Conservation (phyloP, 2,888 invertebrate species). For the Megalurothrips usitatus region DNA sequence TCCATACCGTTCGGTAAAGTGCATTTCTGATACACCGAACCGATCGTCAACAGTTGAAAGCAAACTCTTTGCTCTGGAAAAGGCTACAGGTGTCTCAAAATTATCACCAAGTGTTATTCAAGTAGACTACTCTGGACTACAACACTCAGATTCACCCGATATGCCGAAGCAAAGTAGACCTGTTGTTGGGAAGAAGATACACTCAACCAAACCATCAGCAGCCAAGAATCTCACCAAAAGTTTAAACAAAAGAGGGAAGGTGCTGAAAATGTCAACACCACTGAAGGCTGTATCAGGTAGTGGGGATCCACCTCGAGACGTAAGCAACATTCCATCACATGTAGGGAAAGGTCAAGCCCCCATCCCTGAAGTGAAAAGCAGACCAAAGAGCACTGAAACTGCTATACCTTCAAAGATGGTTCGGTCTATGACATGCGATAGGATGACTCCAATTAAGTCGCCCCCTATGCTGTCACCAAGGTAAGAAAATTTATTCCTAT, state of each 20-base stretch:
- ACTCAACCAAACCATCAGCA: neutral
- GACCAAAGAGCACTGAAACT: neutral
- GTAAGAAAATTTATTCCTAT: neutral
- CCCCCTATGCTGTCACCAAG: neutral
- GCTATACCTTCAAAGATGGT: neutral
- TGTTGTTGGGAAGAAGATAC: neutral
- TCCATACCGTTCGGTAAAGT: neutral
- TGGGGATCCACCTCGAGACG: neutral
- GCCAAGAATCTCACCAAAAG: too few species aligned
- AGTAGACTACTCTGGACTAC: slow-evolving; percentile 43
- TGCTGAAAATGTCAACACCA: neutral
- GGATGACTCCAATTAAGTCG: neutral
- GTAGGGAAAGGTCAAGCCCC: neutral
- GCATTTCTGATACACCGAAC: neutral
- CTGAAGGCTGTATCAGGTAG: neutral
- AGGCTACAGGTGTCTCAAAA: slow-evolving; percentile 29
- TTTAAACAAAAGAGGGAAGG: neutral
- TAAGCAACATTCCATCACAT: neutral
- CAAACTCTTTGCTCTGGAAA: neutral
- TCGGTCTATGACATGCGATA: neutral
- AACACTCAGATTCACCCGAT: slow-evolving; percentile 32
- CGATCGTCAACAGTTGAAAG: neutral
- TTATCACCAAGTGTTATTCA: slow-evolving; percentile 44
- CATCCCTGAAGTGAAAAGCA: neutral
- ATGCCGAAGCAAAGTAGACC: neutral